Base-by-base conservation (phyloP, 2,797 vertebrate genomes). In the Anabacerthia variegaticeps region DNA sequence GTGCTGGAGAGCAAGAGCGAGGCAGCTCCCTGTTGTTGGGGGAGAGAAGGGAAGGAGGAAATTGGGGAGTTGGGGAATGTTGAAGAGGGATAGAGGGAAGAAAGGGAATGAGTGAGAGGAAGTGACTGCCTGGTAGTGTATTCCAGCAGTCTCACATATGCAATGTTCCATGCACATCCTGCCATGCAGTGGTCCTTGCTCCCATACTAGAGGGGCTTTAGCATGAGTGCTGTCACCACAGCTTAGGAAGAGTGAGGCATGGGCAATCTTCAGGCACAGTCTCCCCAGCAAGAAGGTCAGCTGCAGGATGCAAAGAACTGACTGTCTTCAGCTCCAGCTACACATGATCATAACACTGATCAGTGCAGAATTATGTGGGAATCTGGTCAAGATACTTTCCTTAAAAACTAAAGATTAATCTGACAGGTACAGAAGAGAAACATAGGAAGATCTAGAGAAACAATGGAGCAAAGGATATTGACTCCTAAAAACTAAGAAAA, bases 21-120 rank as follows among this genome's bases (percentile, higher is more conserved):
- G 69, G 24, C 28, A 30, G 97, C 96, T 3, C 89, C 92, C 98
- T 98, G 83, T 27, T 6, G 30, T 83, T 39, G 51, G 24, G 77
- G 16, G 14, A 74, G 48, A 79, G 32, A 10, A 34, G 2, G 5
- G 17, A 54, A 1, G 0, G 10, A 17, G 23, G 12, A 9, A 63
- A 58, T 12, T 6, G 5, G 15, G 30, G 17, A 21, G 3, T 3
- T 19, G 11, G 15, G 26, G 41, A 61, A n/a, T 1, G 3, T 8
- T 69, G 43, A 63, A 41, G 30, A 66, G 15, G 19, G 26, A 12
- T 69, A 19, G 15, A 72, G 41, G 6, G 30, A 65, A 76, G n/a
- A 32, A 32, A 67, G 13, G 23, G 28, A 36, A 56, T 9, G 22
- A 75, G 39, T 44, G 48, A 81, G 62, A 43, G 48, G 11, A 44